Base-by-base conservation (phyloP, 2,113 vertebrate species). In the Brevimyrus niger region DNA sequence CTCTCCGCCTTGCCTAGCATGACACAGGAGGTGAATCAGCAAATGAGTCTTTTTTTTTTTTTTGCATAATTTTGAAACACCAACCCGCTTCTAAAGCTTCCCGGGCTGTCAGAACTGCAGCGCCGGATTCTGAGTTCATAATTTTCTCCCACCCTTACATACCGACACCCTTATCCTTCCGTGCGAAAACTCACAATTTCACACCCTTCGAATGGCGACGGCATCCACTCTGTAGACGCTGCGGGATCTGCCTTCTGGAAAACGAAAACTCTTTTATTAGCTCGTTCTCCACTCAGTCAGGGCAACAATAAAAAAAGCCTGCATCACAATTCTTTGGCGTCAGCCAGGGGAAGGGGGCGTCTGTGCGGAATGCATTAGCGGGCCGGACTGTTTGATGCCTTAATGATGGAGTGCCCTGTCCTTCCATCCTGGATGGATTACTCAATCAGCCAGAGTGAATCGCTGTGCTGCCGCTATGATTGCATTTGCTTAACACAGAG, bases 391-490 rank as follows among this genome's bases (percentile, higher is more conserved):
- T 87, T 87, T 87, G 48, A 53, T 35, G 85, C 85, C 3, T 8
- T 42, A 87, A 87, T 53, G 27, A 35, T 17, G 3, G 27, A 35
- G 50, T 31, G 5, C 50, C n/a, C 19, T 87, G 85, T 47, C 82
- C 38, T n/a, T 84, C 47, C 44, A 84, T 47, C 82, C 82, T 84
- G 82, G 23, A 53, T 53, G 50, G 85, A 87, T 87, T 87, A 87
- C 50, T 87, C 27, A 53, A 55, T 87, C 85, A 42, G 50, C 15
- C 7, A 23, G 21, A 87, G 85, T n/a, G 44, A 87, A 47, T 35
- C 85, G 27, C 15, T 0, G n/a, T 8, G 48, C 73, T 13, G 35
- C n/a, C 13, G 50, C 85, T 53, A 87, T 53, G 48, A 87, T 87
- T 51, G 85, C n/a, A 53, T 51, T 55, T 87, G 85, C 27, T 87